These are phyloP conservation scores for Lacerta viridis DNA, from an alignment of 2,797 vertebrate genomes.

Conservation along the genomic window DNA sequence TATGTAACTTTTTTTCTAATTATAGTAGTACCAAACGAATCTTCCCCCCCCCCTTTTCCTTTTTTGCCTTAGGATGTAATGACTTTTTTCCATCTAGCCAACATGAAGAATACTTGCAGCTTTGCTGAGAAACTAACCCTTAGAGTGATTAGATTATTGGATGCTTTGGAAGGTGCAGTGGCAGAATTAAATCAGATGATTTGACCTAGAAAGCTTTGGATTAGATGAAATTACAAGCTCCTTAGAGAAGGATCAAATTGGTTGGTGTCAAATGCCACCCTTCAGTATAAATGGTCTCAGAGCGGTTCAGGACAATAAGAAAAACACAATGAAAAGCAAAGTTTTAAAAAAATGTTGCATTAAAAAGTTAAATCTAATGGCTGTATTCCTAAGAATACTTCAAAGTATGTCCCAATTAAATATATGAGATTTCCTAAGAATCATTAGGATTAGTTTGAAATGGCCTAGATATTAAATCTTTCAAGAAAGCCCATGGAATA, in stretches of 20 bases:
- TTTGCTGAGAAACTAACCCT: neutral
- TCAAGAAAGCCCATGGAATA: neutral
- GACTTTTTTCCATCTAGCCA: neutral
- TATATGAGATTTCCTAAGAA: neutral
- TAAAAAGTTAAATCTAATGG: neutral
- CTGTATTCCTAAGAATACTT: neutral
- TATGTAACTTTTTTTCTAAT: neutral
- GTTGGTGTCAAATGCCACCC: neutral
- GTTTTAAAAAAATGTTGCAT: neutral
- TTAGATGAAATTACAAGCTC: neutral
- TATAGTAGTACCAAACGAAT: neutral
- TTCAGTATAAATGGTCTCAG: neutral
- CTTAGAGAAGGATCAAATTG: neutral
- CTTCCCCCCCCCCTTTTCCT: neutral
- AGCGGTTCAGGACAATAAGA: neutral
- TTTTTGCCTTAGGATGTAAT: neutral
- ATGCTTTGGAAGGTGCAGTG: conserved; percentile 5
- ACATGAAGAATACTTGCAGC: neutral
- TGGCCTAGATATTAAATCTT: neutral
- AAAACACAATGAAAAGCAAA: neutral
- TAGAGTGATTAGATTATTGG: neutral
- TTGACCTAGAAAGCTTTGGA: neutral
- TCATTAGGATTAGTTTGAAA: neutral
- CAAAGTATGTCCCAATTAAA: neutral
- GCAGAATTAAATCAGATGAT: neutral